Evolutionary conservation across 2,113 vertebrate genomes (phyloP).

Genomic region (Myiozetetes cayanensis): DNA sequence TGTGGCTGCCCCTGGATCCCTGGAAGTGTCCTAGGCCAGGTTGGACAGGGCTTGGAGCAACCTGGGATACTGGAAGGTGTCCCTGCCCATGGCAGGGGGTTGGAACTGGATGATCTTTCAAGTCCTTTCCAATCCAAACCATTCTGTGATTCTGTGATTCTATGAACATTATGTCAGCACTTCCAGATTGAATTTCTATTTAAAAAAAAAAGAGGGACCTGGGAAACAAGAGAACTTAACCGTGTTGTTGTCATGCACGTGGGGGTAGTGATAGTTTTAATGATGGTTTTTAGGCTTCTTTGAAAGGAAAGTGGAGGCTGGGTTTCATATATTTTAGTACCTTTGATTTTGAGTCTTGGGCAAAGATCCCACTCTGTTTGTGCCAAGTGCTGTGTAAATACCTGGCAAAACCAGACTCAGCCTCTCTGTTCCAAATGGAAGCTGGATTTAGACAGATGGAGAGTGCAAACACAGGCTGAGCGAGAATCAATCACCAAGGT

Average conservation of each 20-base stretch:
- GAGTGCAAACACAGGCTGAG: not conserved
- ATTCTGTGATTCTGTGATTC: not conserved
- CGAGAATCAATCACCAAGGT: not conserved
- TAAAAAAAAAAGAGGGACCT: not conserved
- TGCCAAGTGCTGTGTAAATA: not conserved
- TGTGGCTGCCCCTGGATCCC: not conserved
- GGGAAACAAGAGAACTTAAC: not conserved
- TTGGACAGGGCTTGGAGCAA: rapidly evolving
- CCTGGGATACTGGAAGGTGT: rapidly evolving
- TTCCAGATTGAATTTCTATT: not conserved
- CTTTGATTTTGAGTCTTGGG: not conserved
- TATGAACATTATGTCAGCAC: rapidly evolving
- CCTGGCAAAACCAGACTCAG: not conserved
- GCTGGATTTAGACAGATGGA: not conserved
- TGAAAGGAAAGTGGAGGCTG: not conserved
- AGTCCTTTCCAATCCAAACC: not conserved
- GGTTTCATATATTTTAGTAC: not conserved
- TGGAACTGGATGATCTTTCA: not conserved
- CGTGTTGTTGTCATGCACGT: rapidly evolving
- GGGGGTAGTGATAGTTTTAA: not conserved
- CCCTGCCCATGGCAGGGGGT: not conserved
- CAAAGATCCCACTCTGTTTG: not conserved
- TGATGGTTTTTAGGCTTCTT: not conserved
- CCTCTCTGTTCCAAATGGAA: not conserved
- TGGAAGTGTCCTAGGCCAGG: not conserved